Percentiles rank a stretch among this genome's conserved stretches.
Evolutionary conservation across 2,797 vertebrate genomes (phyloP).

Genomic region (Pitangus sulphuratus): DNA sequence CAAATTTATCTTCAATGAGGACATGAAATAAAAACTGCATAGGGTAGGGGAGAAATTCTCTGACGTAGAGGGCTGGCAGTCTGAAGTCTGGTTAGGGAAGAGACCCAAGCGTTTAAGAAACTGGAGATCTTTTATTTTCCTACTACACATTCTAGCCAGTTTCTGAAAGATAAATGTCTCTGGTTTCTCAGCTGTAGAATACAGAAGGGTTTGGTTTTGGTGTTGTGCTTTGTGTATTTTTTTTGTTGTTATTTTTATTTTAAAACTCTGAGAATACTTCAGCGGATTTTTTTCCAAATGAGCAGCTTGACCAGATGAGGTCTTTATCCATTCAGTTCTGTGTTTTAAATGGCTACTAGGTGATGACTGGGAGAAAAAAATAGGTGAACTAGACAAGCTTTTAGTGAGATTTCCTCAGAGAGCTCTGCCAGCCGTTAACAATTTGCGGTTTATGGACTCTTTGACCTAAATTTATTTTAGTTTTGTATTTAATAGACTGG

Average conservation of each 20-base stretch:
- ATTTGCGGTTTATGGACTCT: neutral
- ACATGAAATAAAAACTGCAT: neutral
- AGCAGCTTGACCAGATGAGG: neutral
- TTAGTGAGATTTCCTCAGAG: neutral
- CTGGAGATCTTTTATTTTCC: neutral
- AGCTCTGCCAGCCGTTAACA: neutral
- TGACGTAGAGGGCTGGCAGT: neutral
- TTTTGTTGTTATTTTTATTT: no score
- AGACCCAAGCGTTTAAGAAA: neutral
- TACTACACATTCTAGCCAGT: neutral
- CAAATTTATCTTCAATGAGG: rapidly evolving
- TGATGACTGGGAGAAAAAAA: neutral
- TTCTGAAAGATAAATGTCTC: neutral
- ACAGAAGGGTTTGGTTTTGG: neutral
- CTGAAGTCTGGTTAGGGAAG: neutral
- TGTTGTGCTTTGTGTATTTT: neutral
- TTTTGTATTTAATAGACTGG: neutral
- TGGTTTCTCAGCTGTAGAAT: neutral
- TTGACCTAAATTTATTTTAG: neutral
- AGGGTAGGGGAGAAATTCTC: neutral
- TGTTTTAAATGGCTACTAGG: neutral
- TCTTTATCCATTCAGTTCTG: neutral
- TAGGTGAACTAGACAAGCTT: neutral
- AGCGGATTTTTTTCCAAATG: rapidly evolving
- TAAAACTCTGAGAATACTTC: neutral